Conservation (phyloP, 2,888 invertebrate genomes). For the Buathra laborator region DNA sequence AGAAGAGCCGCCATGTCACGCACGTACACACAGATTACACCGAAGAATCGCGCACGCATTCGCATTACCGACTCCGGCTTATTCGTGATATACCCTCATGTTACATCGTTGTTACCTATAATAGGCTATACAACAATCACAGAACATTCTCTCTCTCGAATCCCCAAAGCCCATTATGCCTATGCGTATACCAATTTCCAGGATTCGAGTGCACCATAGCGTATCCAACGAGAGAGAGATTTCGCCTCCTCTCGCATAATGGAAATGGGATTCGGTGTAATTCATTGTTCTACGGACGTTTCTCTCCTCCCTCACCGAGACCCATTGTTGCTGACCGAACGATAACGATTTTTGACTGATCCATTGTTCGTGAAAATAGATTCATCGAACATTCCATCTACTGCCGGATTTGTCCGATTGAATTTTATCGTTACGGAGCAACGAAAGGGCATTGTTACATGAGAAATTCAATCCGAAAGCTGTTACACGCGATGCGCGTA, state of each 20-base stretch:
- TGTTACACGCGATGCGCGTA: too few relatives aligned
- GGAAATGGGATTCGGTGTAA: constrained; percentile 38
- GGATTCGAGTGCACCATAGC: constrained; percentile 27
- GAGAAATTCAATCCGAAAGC: too few relatives aligned
- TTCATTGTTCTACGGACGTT: constrained; percentile 27
- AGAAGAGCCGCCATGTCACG: constrained; percentile 28
- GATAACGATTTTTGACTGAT: constrained; percentile 2
- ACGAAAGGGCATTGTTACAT: too few relatives aligned
- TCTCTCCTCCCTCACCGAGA: background rate
- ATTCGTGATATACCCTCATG: too few relatives aligned
- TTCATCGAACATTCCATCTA: too few relatives aligned
- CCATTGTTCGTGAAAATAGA: background rate
- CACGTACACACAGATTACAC: constrained; percentile 45
- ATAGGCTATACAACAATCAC: background rate
- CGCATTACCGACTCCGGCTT: too few relatives aligned
- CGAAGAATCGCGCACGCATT: constrained; percentile 53
- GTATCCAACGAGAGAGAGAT: constrained; percentile 4
- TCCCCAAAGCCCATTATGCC: constrained; percentile 48
- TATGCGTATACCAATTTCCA: constrained; percentile 39
- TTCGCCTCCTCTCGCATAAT: constrained; percentile 21
- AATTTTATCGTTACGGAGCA: too few relatives aligned
- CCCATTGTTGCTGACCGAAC: background rate
- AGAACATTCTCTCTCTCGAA: background rate
- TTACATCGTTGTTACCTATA: background rate
- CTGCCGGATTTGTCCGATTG: too few relatives aligned